Conservation (phyloP, 2,888 invertebrate genomes). For the Drosophila niveifrons region DNA sequence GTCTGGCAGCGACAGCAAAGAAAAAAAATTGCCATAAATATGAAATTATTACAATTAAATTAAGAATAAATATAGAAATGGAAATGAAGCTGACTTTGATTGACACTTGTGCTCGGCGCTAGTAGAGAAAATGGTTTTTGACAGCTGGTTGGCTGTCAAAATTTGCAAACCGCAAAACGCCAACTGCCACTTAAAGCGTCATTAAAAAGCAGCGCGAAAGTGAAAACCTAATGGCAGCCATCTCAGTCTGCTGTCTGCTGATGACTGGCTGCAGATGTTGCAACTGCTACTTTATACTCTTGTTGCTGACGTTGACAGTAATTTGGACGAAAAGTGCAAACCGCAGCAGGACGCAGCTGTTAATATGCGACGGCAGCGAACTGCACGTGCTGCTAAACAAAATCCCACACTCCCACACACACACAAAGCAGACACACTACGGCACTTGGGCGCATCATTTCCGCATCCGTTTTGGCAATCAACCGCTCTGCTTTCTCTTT, state of each 20-base stretch:
- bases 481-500: slow-evolving; percentile 14
- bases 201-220: slow-evolving; percentile 58
- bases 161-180: slow-evolving; percentile 51
- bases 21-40: background rate
- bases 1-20: background rate
- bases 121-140: slow-evolving; percentile 1
- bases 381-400: slow-evolving; percentile 78
- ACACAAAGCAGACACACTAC: slow-evolving; percentile 1
- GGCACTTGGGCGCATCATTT: slow-evolving; percentile 68
- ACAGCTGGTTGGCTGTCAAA: slow-evolving; percentile 31
- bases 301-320: slow-evolving; percentile 64
- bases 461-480: slow-evolving; percentile 76
- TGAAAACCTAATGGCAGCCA: slow-evolving; percentile 51
- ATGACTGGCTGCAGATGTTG: slow-evolving; percentile 36
- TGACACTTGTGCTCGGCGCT: slow-evolving; percentile 1
- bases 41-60: background rate
- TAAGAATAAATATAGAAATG: background rate
- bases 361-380: slow-evolving; percentile 60
- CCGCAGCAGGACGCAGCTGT: slow-evolving; percentile 65
- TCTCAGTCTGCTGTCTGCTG: slow-evolving; percentile 10
- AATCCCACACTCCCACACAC: slow-evolving; percentile 44
- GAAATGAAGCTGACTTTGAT: background rate
- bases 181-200: slow-evolving; percentile 47
- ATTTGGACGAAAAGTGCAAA: slow-evolving; percentile 66
- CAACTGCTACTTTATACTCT: slow-evolving; percentile 12